phyloP scores from a whole-genome alignment of 2,797 vertebrate genomes.

The Myotis myotis region DNA sequence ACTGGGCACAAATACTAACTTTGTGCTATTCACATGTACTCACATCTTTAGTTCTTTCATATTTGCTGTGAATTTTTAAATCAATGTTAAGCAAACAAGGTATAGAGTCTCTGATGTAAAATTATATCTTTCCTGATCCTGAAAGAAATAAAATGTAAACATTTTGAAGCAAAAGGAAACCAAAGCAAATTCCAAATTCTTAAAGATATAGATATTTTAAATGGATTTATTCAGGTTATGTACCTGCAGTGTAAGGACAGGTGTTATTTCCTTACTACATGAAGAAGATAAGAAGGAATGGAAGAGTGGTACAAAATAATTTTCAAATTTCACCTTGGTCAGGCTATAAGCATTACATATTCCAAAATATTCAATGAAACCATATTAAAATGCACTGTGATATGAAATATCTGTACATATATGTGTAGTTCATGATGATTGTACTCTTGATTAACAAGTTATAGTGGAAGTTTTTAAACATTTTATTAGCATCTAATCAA shows the following conservation, averaged over 20 bases:
- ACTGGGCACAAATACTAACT: background rate
- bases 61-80: conserved; percentile 14
- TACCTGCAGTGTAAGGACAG: background rate
- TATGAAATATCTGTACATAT: background rate
- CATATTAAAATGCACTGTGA: background rate
- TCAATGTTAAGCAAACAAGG: background rate
- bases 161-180: background rate
- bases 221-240: background rate
- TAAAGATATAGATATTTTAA: background rate
- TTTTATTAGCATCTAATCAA: background rate
- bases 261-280: background rate
- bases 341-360: background rate
- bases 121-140: background rate
- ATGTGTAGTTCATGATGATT: background rate
- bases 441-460: background rate
- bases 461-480: background rate
- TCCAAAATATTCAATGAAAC: background rate
- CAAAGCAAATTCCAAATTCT: background rate
- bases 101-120: background rate
- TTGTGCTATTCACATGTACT: background rate
- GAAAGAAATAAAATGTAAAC: background rate
- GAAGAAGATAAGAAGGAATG: background rate
- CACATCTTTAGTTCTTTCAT: background rate
- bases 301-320: background rate
- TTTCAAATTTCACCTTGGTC: background rate